Percentiles rank a stretch among this genome's conserved stretches.
Evolutionary conservation across 2,797 vertebrate genomes (phyloP).

Genomic region (Trematomus bernacchii): DNA sequence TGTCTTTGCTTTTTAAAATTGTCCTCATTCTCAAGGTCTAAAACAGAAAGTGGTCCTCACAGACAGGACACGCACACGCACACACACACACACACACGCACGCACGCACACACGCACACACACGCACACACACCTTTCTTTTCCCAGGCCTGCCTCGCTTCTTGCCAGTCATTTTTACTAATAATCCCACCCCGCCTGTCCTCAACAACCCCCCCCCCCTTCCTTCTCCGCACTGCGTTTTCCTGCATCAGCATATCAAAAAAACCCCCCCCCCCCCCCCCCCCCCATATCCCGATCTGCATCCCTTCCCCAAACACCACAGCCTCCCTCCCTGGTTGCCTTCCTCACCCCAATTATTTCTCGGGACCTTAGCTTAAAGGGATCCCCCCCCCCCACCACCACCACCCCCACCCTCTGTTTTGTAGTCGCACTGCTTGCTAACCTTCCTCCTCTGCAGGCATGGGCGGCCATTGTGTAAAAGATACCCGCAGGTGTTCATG

Average conservation of each 20-base stretch:
- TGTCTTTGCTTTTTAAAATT: not conserved
- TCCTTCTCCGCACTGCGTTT: conserved; percentile 55
- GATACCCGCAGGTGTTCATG: conserved; percentile 34
- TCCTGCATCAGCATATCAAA: conserved; percentile 67
- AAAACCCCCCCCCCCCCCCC: too few relatives aligned
- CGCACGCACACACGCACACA: conserved; percentile 9
- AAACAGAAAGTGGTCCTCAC: not conserved
- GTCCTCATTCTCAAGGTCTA: not conserved
- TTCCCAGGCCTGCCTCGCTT: conserved; percentile 29
- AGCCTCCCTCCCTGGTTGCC: conserved; percentile 25
- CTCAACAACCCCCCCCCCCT: conserved; percentile 17
- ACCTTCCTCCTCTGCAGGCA: conserved; percentile 35
- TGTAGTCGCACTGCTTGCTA: conserved; percentile 26
- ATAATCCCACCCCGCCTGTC: conserved; percentile 52
- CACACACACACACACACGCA: not conserved
- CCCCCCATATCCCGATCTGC: conserved; percentile 20
- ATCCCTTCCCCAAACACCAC: conserved; percentile 40
- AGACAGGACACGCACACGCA: too few relatives aligned
- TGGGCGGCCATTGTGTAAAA: conserved; percentile 31
- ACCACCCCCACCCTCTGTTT: conserved; percentile 7
- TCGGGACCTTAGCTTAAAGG: conserved; percentile 52
- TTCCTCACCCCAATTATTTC: conserved; percentile 74
- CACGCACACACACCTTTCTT: conserved; percentile 4
- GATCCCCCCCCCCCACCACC: conserved; percentile 13
- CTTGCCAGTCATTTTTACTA: conserved; percentile 60